Percentiles rank a stretch among this genome's conserved stretches.
These are phyloP conservation scores for Conops quadrifasciatus DNA, from an alignment of 2,888 invertebrate species.

Conservation along the genomic window DNA sequence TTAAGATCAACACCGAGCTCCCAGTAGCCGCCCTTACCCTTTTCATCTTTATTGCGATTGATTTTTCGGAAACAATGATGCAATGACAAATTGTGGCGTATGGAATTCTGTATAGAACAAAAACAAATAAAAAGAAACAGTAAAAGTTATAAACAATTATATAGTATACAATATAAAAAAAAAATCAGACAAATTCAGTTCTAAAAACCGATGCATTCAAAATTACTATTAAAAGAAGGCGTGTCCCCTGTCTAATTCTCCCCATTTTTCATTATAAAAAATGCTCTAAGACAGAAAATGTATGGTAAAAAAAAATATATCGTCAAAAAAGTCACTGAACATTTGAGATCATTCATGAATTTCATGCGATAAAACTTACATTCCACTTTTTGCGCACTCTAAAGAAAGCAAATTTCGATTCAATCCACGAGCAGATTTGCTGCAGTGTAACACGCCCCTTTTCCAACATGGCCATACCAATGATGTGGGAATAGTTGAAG, in stretches of 20 bases:
- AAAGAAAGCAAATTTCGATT: slow-evolving; percentile 63
- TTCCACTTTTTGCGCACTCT: slow-evolving; percentile 65
- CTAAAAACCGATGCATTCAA: no score
- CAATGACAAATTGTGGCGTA: slow-evolving; percentile 63
- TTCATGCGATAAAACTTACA: slow-evolving; percentile 51
- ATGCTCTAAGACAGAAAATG: no score
- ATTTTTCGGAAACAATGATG: slow-evolving; percentile 64
- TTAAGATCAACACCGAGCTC: slow-evolving; percentile 62
- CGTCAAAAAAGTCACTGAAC: no score
- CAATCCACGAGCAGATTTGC: slow-evolving; percentile 64
- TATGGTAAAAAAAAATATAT: no score
- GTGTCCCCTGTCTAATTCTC: no score
- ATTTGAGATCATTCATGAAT: no score
- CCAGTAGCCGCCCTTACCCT: slow-evolving; percentile 65
- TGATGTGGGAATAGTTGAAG: slow-evolving; percentile 65
- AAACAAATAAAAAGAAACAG: slow-evolving; percentile 14
- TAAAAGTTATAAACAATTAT: neutral
- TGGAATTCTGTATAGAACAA: slow-evolving; percentile 59
- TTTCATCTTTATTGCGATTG: slow-evolving; percentile 62
- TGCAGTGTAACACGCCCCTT: slow-evolving; percentile 62
- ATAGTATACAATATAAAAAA: neutral
- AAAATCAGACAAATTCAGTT: neutral
- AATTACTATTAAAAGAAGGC: neutral
- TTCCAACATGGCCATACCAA: slow-evolving; percentile 65
- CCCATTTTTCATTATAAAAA: no score